Base-by-base conservation (phyloP, 2,888 invertebrate genomes). In the Conops quadrifasciatus region DNA sequence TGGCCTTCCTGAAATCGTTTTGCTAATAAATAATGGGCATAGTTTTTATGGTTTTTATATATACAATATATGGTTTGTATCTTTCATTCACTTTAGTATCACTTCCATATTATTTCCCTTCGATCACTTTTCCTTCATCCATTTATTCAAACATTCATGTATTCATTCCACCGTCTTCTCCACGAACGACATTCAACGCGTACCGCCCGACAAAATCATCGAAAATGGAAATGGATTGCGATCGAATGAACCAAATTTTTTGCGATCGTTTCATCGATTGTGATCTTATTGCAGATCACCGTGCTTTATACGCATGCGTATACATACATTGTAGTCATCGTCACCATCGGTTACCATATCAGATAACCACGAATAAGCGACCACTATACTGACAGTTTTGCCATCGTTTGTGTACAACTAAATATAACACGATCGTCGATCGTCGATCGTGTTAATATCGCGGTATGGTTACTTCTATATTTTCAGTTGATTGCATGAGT, bases 181-280 rank as follows among this genome's bases (percentile, higher is more conserved):
- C 53, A 56, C 13, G 24, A 36, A 36, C 36, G 36, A 7, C 58
- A 11, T 15, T 24, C 28, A 24, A 4, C 9, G 36, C 9, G 4
- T 36, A 36, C 9, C 58, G 58, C 9, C 26, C 5, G 26, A 21
- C 51, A 19, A 28, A 51, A 21, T 58, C 45, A 58, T 67, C 58
- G 45, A 28, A 58, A 67, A 45, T 67, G 36, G 59, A 67, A 58
- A 67, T 67, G 56, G 67, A 67, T 58, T 67, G 28, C 58, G 67
- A 58, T 67, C 58, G 45, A 56, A 24, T 67, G 56, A 59, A 58
- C 56, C 26, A 30, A 36, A 9, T 36, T 67, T 43, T 16, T 67
- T 26, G 9, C 45, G 49, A 24, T 21, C 53, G 53, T 24, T 21
- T n/a, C 9, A 36, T 36, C 36, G 36, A 36, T 36, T 9, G 36